These are phyloP conservation scores for Nannospalax galili DNA, from an alignment of 2,113 vertebrate species.

Conservation along the genomic window DNA sequence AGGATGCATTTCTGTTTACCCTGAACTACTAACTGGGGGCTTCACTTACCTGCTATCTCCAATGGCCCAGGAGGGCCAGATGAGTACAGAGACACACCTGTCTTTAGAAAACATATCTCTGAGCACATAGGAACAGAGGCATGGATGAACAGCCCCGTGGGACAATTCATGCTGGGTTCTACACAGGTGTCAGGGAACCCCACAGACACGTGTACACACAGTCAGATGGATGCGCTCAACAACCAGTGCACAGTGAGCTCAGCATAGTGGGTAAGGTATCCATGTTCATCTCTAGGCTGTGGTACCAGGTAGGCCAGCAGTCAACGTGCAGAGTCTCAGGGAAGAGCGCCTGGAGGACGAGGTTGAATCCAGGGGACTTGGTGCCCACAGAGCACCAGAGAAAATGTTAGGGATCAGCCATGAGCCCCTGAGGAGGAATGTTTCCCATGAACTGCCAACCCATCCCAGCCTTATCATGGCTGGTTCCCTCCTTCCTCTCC, in stretches of 20 bases:
- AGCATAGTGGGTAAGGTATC: too few species aligned
- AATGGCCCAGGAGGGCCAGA: background rate
- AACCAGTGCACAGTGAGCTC: background rate
- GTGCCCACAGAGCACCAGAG: background rate
- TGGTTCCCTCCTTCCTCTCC: background rate
- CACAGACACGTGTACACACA: accelerated
- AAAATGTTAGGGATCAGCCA: background rate
- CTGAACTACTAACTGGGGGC: background rate
- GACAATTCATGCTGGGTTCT: accelerated
- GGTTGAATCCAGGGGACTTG: background rate
- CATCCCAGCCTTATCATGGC: background rate
- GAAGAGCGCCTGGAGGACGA: too few species aligned
- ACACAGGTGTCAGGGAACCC: background rate
- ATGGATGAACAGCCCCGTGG: background rate
- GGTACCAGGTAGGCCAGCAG: too few species aligned
- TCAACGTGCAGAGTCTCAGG: accelerated
- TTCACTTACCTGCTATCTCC: too few species aligned
- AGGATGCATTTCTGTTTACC: background rate
- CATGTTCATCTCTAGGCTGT: accelerated
- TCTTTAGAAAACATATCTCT: background rate
- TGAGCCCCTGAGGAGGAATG: background rate
- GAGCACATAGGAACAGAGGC: too few species aligned
- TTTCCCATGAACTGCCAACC: background rate
- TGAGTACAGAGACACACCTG: background rate
- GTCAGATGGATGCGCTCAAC: too few species aligned